These are phyloP conservation scores for Berghia stephanieae DNA, from an alignment of 1,140 invertebrate genomes.

Conservation along the genomic window DNA sequence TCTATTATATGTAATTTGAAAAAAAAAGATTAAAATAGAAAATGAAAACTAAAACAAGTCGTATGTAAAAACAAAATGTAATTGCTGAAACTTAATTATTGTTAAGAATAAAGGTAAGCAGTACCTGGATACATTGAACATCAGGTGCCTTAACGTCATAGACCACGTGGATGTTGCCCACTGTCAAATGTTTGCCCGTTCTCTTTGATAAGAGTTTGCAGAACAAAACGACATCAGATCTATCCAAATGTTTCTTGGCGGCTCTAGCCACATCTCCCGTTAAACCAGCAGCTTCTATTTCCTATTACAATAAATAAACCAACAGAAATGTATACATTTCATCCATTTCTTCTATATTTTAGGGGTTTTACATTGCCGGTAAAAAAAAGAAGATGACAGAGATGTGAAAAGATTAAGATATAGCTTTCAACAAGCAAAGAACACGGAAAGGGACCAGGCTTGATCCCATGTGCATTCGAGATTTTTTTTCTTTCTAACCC, in stretches of 20 bases:
- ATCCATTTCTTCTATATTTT: too few relatives aligned
- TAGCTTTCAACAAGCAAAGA: too few relatives aligned
- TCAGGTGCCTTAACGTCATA: slow-evolving; percentile 54
- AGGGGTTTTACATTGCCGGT: too few relatives aligned
- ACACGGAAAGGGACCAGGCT: too few relatives aligned
- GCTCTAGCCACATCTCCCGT: slow-evolving; percentile 39
- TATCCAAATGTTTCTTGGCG: slow-evolving; percentile 46
- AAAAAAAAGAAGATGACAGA: too few relatives aligned
- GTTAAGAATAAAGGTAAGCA: background rate
- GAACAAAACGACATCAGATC: slow-evolving; percentile 52
- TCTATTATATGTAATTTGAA: too few relatives aligned
- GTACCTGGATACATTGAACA: slow-evolving; percentile 62
- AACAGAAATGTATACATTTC: too few relatives aligned
- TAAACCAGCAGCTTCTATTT: slow-evolving; percentile 46
- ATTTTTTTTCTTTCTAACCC: too few relatives aligned
- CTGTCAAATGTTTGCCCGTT: slow-evolving; percentile 46
- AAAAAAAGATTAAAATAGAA: background rate
- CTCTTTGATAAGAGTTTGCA: slow-evolving; percentile 48
- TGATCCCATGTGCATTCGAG: too few relatives aligned
- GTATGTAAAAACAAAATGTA: too few relatives aligned
- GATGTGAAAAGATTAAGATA: too few relatives aligned
- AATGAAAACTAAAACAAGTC: slow-evolving; percentile 7
- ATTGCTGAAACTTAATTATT: background rate
- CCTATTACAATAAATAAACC: slow-evolving; percentile 41
- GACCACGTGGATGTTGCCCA: slow-evolving; percentile 62